Base-by-base conservation (phyloP, 2,113 vertebrate genomes). In the Pavo muticus region DNA sequence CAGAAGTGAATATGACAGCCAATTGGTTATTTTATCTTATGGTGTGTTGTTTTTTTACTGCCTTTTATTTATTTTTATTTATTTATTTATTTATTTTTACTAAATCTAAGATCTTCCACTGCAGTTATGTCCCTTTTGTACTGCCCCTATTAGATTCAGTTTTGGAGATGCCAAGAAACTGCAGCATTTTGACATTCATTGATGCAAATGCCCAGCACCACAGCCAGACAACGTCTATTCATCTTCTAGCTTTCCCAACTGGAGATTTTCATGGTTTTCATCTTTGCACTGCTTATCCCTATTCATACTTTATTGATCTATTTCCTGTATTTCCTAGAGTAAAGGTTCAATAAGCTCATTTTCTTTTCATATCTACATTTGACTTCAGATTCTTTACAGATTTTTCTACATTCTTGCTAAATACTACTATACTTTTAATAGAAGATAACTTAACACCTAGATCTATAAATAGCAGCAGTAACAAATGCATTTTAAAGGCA, bases 271-370 rank as follows among this genome's bases (percentile, higher is more conserved):
- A 52, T 27, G 24, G 24, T 27, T 27, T 52, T 52, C 24, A 52
- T 27, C 17, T 92, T 67, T 63, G 20, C 50, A 71, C 37, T 48
- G n/a, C 37, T 90, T 70, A 78, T 82, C n/a, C 87, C 37, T 90
- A 70, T 67, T 59, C 14, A 4, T 3, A 32, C 40, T 32, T 74
- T 67, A 67, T 78, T 47, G 42, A 92, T 75, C 32, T n/a, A n/a
- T 79, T 82, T 72, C 27, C 24, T 37, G 10, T 27, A 35, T 84
- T 74, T 57, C 54, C 79, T 35, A 57, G 14, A 71, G 6, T 27
- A 82, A 6, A 39, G 37, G 37, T 57, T 76, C 48, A 68, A 56
- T 18, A 23, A 80, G 24, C 11, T 63, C 25, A 56, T 65, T 64
- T 85, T 64, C 8, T 27, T 20, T 76, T 56, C 76, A 60, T 47